Conservation (phyloP, 1,140 invertebrate species). For the Drosophila santomea region DNA sequence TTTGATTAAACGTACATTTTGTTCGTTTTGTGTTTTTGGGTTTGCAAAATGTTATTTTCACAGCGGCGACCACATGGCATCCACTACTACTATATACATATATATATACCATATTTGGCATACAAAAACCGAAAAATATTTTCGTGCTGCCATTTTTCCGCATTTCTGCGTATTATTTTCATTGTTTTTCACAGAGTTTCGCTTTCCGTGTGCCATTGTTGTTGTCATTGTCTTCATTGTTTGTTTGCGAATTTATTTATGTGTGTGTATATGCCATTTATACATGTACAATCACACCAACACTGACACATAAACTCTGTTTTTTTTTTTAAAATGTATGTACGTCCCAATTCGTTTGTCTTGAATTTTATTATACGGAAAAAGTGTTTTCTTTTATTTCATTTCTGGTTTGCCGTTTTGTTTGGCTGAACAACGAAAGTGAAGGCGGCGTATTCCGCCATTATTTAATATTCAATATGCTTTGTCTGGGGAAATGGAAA, state of each 20-base stretch:
- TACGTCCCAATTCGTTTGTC: conserved; percentile 76
- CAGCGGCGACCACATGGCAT: conserved; percentile 8
- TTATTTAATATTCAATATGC: conserved; percentile 83
- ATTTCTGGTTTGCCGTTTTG: conserved; percentile 28
- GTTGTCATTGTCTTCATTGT: conserved; percentile 44
- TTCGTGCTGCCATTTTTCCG: conserved; percentile 71
- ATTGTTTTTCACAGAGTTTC: conserved; percentile 68
- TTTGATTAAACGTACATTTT: conserved; percentile 28
- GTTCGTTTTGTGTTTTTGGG: not conserved
- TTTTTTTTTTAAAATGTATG: conserved; percentile 61
- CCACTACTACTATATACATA: too few relatives aligned
- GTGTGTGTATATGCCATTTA: conserved; percentile 24
- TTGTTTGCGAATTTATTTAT: conserved; percentile 70
- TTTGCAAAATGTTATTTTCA: conserved; percentile 9
- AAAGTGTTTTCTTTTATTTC: conserved; percentile 69
- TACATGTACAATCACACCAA: conserved; percentile 8
- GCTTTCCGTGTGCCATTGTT: conserved; percentile 36
- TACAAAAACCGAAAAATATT: conserved; percentile 60
- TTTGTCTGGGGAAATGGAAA: conserved; percentile 76
- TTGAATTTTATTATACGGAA: conserved; percentile 74
- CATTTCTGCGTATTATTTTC: conserved; percentile 79
- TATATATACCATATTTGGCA: conserved; percentile 4
- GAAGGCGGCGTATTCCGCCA: conserved; percentile 35
- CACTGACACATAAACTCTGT: conserved; percentile 6
- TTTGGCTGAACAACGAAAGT: conserved; percentile 25